Conservation (phyloP, 2,888 invertebrate genomes). For the Mythimna pallens region DNA sequence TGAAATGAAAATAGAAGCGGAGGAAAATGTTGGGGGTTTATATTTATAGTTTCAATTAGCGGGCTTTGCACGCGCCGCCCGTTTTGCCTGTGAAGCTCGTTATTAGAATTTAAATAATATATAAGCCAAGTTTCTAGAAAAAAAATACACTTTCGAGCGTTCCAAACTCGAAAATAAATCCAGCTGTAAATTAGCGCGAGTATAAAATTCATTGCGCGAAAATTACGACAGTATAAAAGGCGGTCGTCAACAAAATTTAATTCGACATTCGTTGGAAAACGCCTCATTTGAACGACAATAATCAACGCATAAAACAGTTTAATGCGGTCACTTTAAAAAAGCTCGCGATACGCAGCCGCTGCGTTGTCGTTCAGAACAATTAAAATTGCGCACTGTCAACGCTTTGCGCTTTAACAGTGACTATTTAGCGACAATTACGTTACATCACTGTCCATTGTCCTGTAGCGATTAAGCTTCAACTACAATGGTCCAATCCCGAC, state of each 20-base stretch:
- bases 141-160: constrained; percentile 56
- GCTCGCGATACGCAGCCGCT: constrained; percentile 66
- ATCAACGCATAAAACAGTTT: constrained; percentile 83
- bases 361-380: constrained; percentile 69
- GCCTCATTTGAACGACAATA: constrained; percentile 83
- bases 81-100: constrained; percentile 69
- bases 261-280: constrained; percentile 79
- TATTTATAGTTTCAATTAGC: constrained; percentile 90
- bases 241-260: constrained; percentile 83
- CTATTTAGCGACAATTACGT: constrained; percentile 88
- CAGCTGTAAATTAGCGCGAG: constrained; percentile 75
- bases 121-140: constrained; percentile 66
- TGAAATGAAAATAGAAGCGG: constrained; percentile 77
- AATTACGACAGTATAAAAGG: constrained; percentile 81
- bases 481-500: constrained; percentile 87
- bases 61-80: constrained; percentile 79
- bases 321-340: constrained; percentile 78
- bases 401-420: constrained; percentile 77
- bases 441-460: constrained; percentile 88
- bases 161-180: constrained; percentile 65
- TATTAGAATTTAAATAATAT: constrained; percentile 73
- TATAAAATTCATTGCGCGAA: constrained; percentile 81
- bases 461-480: constrained; percentile 81
- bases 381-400: constrained; percentile 80
- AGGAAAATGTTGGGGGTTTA: constrained; percentile 80